A percentile compares a stretch with the other conserved stretches of the same genome.
Conservation (phyloP, 1,140 invertebrate genomes). For the Odontomachus brunneus region DNA sequence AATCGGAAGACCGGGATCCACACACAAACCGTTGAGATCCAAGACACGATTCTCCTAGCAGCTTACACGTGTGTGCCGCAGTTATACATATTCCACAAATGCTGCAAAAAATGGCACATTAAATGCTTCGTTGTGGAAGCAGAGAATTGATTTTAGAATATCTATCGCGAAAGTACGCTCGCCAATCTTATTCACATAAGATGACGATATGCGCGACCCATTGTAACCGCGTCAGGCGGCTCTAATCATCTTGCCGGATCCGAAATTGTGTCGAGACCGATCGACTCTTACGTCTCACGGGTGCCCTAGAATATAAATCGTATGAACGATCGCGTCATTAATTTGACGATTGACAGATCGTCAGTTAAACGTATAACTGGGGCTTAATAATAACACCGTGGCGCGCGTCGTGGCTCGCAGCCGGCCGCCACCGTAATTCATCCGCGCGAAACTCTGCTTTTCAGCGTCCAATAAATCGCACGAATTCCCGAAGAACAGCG, state of each 20-base stretch:
- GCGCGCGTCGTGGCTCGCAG: not conserved
- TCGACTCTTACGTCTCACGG: not conserved
- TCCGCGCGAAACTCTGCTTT: not conserved
- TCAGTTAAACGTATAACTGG: not conserved
- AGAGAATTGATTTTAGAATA: too few species aligned
- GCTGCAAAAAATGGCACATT: too few species aligned
- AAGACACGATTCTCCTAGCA: too few species aligned
- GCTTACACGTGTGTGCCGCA: too few species aligned
- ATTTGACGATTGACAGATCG: not conserved
- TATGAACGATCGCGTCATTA: not conserved
- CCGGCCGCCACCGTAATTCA: not conserved
- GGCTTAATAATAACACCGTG: slow-evolving; percentile 4
- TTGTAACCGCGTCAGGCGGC: not conserved
- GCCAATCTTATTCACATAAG: too few species aligned
- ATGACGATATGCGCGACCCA: too few species aligned
- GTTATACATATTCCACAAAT: too few species aligned
- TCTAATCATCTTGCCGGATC: not conserved
- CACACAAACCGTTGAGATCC: too few species aligned
- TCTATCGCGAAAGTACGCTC: too few species aligned
- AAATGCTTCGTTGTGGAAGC: too few species aligned
- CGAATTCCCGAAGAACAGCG: not conserved
- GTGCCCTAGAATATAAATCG: not conserved
- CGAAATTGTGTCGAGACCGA: not conserved
- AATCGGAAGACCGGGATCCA: too few species aligned
- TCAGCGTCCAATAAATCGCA: slow-evolving; percentile 13